Evolutionary conservation across 2,888 invertebrate species (phyloP).

Genomic region (Mythimna pallens): DNA sequence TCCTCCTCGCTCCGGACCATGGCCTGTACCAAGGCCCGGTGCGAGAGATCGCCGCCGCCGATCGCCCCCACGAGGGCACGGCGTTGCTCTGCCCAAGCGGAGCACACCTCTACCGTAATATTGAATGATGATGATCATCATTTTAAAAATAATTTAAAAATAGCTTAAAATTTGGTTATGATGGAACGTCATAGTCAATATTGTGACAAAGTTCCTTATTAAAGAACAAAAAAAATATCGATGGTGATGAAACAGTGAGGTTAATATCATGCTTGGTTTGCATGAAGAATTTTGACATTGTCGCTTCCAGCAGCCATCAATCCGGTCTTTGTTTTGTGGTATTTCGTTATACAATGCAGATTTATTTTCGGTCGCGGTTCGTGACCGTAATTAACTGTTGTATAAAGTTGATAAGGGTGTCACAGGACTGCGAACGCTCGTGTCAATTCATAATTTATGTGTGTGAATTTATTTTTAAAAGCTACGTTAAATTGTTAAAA

Average conservation of each 20-base stretch:
- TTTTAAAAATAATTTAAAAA: too few relatives aligned
- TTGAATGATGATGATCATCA: background rate
- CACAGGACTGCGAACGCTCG: constrained; percentile 18
- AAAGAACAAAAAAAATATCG: too few relatives aligned
- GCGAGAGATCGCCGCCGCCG: too few relatives aligned
- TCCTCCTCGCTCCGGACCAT: too few relatives aligned
- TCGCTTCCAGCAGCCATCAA: background rate
- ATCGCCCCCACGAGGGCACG: too few relatives aligned
- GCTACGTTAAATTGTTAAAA: background rate
- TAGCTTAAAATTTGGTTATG: too few relatives aligned
- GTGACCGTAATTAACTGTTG: constrained; percentile 25
- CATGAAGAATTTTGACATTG: background rate
- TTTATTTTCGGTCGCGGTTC: constrained; percentile 39
- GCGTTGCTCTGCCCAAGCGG: too few relatives aligned
- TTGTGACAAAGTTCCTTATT: too few relatives aligned
- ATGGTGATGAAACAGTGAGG: background rate
- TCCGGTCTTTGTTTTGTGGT: background rate
- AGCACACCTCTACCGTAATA: too few relatives aligned
- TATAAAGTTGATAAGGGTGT: constrained; percentile 35
- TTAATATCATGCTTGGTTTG: background rate
- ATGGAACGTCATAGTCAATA: too few relatives aligned
- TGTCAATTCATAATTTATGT: constrained; percentile 43
- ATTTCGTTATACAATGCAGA: constrained; percentile 12
- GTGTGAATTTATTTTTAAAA: constrained; percentile 20
- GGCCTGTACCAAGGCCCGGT: too few relatives aligned